These are phyloP conservation scores for Cancer borealis DNA, from an alignment of 2,888 invertebrate species.

Conservation along the genomic window DNA sequence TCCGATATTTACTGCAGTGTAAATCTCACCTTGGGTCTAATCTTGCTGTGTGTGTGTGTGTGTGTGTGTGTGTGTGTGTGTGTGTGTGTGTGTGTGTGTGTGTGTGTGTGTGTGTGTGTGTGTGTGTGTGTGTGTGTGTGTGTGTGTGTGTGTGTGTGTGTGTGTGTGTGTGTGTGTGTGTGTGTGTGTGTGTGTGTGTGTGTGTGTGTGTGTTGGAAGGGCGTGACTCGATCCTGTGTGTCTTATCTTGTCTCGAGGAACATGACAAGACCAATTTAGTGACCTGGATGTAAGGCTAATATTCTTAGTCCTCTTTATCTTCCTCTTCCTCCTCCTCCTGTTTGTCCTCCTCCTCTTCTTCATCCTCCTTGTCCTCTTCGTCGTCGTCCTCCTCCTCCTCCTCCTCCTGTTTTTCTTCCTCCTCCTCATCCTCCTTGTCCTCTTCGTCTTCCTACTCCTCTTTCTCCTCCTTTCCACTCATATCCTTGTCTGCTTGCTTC, in stretches of 20 bases:
- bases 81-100: conserved; percentile 22
- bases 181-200: too few species aligned
- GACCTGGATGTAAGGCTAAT: not conserved
- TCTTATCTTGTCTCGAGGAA: not conserved
- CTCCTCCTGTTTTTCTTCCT: not conserved
- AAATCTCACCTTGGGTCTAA: conserved; percentile 16
- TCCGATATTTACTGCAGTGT: conserved; percentile 29
- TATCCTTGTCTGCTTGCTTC: not conserved
- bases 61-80: not conserved
- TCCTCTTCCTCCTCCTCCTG: too few species aligned
- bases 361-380: too few species aligned
- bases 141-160: too few species aligned
- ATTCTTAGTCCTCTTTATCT: not conserved
- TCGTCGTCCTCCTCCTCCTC: too few species aligned
- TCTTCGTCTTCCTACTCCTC: not conserved
- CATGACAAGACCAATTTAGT: not conserved
- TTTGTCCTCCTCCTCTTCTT: not conserved
- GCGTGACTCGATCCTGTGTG: too few species aligned
- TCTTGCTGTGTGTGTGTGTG: not conserved
- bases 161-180: too few species aligned
- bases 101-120: too few species aligned
- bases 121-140: too few species aligned
- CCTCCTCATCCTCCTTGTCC: not conserved
- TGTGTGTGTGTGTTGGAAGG: not conserved
- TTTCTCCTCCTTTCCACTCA: not conserved